Base-by-base conservation (phyloP, 2,888 invertebrate genomes). In the Stenichneumon culpator region DNA sequence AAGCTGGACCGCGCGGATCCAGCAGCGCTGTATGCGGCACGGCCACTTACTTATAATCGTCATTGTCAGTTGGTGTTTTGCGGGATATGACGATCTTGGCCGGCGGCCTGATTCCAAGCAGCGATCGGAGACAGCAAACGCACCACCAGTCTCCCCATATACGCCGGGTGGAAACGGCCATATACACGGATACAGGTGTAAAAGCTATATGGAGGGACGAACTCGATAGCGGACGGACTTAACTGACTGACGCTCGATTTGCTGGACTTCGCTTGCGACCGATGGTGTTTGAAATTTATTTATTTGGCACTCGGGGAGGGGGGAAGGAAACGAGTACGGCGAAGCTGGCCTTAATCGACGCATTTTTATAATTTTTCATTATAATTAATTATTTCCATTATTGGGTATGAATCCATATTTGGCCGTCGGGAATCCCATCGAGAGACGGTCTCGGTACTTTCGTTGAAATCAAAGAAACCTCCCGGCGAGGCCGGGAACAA, bases 151-250 rank as follows among this genome's bases (percentile, higher is more conserved):
- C 89, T 90, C 90, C 89, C 90, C 90, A 89, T 91, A 91, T 91
- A 91, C 87, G 92, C 89, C 44, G 88, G 88, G 87, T 89, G 88
- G 87, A 88, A 88, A 89, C 89, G 86, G 82, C 84, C 89, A 89
- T 92, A 89, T 88, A 90, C 87, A 91, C 89, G 87, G 89, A 90
- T 91, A 91, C 91, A 92, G 91, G 91, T 92, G 90, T 91, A 92
- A 92, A 80, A 85, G 77, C 78, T 79, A 83, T 85, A 83, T 74
- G 72, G 74, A 54, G 67, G 54, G 73, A 79, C 50, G 54, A 63
- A n/a, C 63, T 19, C 39, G 36, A 63, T 54, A 67, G 57, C 54
- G 52, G 52, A 32, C 72, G 68, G 72, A 82, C 75, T 85, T 85
- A 69, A 54, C 67, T 79, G 11, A 60, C 70, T 75, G 16, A 11